phyloP scores from a whole-genome alignment of 2,797 vertebrate species.

The Crocodylus rhombifer region DNA sequence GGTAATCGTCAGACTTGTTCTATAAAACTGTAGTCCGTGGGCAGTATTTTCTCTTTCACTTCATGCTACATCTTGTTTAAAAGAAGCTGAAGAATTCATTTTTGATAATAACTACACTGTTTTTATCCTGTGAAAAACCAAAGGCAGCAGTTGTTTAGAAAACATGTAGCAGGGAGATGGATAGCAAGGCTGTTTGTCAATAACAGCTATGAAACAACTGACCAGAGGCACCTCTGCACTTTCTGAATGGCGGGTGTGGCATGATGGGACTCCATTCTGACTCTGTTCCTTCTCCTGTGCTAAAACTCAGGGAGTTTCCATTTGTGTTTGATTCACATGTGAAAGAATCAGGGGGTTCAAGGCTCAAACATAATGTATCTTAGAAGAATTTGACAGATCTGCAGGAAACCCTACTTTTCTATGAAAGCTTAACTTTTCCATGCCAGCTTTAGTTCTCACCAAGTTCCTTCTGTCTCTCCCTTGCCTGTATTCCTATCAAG shows the following conservation, averaged over 20 bases:
- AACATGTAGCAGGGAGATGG: background rate
- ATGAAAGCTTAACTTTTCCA: background rate
- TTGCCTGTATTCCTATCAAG: background rate
- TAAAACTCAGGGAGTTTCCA: background rate
- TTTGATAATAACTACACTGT: background rate
- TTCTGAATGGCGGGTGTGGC: rapidly evolving
- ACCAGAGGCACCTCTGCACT: background rate
- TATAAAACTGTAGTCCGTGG: background rate
- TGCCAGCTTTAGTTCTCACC: background rate
- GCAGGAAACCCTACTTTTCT: background rate
- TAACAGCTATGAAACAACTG: background rate
- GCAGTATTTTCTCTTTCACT: background rate
- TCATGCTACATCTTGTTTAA: background rate
- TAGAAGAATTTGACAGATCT: background rate
- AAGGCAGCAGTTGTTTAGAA: background rate
- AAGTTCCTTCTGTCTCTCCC: background rate
- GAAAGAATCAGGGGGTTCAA: background rate
- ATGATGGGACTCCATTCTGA: background rate
- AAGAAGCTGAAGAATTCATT: background rate
- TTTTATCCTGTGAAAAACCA: background rate
- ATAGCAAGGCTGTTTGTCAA: constrained; percentile 9
- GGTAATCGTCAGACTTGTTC: background rate
- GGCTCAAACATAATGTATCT: background rate
- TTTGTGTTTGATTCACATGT: background rate
- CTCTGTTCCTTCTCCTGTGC: rapidly evolving